Evolutionary conservation across 1,140 invertebrate species (phyloP).

Genomic region (Drosophila rufa): DNA sequence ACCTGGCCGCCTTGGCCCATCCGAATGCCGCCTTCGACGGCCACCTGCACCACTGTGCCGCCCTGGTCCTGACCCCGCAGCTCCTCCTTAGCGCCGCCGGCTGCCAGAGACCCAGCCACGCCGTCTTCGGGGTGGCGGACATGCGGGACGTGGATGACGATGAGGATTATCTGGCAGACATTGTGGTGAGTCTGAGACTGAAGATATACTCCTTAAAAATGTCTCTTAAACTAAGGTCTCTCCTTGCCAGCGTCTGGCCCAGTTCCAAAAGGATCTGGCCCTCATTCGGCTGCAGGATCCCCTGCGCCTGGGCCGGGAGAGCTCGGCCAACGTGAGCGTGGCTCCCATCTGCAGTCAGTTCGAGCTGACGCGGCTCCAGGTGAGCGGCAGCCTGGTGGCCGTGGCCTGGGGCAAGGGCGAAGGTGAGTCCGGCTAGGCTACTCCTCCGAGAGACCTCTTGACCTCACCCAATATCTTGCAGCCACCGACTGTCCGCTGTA

Average conservation of each 20-base stretch:
- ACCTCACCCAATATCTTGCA: background rate
- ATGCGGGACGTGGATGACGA: conserved; percentile 58
- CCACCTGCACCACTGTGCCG: conserved; percentile 61
- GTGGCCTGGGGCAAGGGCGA: conserved; percentile 63
- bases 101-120: conserved; percentile 61
- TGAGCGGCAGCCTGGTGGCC: conserved; percentile 52
- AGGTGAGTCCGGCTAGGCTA: conserved; percentile 22
- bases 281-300: conserved; percentile 41
- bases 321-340: conserved; percentile 24
- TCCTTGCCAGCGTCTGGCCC: conserved; percentile 26
- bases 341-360: conserved; percentile 57
- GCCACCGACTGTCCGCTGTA: conserved; percentile 63
- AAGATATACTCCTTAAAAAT: too few relatives aligned
- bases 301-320: conserved; percentile 7
- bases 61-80: conserved; percentile 44
- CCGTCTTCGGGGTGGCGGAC: conserved; percentile 65
- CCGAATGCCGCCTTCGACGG: conserved; percentile 69
- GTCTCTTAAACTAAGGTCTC: background rate
- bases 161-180: conserved; percentile 60
- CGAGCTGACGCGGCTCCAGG: conserved; percentile 57
- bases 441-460: too few relatives aligned
- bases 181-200: conserved; percentile 36
- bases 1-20: conserved; percentile 60
- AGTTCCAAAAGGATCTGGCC: conserved; percentile 45
- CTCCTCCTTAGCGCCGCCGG: conserved; percentile 56